Conservation (phyloP, 2,888 invertebrate genomes). For the Iphiclides podalirius region DNA sequence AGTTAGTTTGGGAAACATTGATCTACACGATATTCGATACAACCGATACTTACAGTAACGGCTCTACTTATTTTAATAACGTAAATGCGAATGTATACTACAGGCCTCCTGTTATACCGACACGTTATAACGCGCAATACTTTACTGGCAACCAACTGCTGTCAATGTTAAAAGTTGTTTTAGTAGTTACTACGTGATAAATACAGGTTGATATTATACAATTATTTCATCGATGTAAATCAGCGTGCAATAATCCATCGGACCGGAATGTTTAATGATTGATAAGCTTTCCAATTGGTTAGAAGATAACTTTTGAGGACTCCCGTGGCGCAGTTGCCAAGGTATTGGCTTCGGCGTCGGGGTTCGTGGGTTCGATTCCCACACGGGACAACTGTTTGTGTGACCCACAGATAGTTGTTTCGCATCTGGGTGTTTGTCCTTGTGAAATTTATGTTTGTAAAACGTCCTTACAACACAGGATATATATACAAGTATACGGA, state of each 20-base stretch:
- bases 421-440: too few species aligned
- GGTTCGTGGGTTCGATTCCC: too few species aligned
- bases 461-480: too few species aligned
- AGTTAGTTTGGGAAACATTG: background rate
- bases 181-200: slow-evolving; percentile 12
- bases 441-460: too few species aligned
- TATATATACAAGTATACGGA: too few species aligned
- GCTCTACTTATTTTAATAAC: slow-evolving; percentile 40
- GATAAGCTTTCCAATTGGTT: background rate
- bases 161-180: slow-evolving; percentile 23
- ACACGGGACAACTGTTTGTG: too few species aligned
- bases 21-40: slow-evolving; percentile 24
- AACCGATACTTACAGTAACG: slow-evolving; percentile 46
- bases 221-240: slow-evolving; percentile 10
- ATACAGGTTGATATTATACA: slow-evolving; percentile 9
- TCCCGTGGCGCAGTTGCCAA: too few species aligned
- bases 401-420: too few species aligned
- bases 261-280: slow-evolving; percentile 1
- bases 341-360: too few species aligned
- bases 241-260: background rate
- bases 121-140: slow-evolving; percentile 24
- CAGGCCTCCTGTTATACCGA: slow-evolving; percentile 34
- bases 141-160: slow-evolving; percentile 10
- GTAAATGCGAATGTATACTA: slow-evolving; percentile 37
- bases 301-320: too few species aligned